Evolutionary conservation across 1,140 invertebrate species (phyloP), one percentile per base, ranked within the genome.

Genomic region (Bombus soroeensis): DNA sequence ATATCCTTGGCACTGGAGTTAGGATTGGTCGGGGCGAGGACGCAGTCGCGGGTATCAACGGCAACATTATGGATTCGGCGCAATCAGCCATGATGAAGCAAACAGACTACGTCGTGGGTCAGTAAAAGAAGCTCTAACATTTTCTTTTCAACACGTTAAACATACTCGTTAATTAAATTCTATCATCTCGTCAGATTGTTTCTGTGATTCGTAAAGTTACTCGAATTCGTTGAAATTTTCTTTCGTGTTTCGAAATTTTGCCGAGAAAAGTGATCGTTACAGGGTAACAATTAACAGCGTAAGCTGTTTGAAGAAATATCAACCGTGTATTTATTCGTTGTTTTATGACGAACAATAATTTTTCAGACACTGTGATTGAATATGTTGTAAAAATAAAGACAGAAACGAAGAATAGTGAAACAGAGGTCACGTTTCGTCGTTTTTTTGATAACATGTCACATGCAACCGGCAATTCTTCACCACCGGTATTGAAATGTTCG

Each of bases 21-120:
- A 92, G 94, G 88, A 92, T 93, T 75, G 94, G 92, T 34, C 90
- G 93, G 15, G 93, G 88, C 86, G 92, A 94, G 80, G 91, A 94
- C 93, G 94, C 93, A 94, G 91, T 93, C 93, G 92, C 93, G 92
- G 89, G 89, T 91, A 91, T 90, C 39, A 92, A 89, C 78, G 89
- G 86, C 70, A 87, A 84, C 80, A 90, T 91, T 93, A 95, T 95
- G 93, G 95, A 95, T 93, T 92, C 94, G 81, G 86, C 93, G 83
- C 90, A 94, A 83, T 91, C 94, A 90, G 87, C 93, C 87, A 94
- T 94, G 93, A 93, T 94, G 88, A 94, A 94, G 90, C 91, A 95
- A 88, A 85, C 92, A 25, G 93, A 94, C 93, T 94, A 93, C 91
- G 93, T 95, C 91, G 93, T 95, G 91, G 95, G 95, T 95, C 87